Evolutionary conservation across 2,888 invertebrate genomes (phyloP), one percentile per base, ranked within the genome.

Genomic region (Drosophila prolongata): DNA sequence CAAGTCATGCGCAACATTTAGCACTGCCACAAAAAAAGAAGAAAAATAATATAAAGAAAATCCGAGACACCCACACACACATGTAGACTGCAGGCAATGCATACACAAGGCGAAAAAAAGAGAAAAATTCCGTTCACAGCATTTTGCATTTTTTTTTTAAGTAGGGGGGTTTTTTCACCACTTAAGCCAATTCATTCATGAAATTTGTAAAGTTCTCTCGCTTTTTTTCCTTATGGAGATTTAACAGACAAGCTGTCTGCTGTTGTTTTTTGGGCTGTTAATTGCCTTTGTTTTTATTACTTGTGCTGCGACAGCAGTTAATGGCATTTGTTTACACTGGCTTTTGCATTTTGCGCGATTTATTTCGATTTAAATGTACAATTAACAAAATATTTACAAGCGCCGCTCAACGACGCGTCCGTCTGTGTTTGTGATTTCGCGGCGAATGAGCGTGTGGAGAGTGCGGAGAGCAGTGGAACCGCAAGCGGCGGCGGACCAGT

Each of bases 141-240:
- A 56, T 46, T 68, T 64, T 70, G 52, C 61, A 74, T 50, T 56
- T 42, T 74, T 58, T 58, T 58, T 58, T 61, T 49, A 42, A 58
- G 66, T 59, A 40, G 42, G 37, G 40, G 35, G 42, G 55, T 58
- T 60, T 68, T 72, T 65, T 66, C 42, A 52, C 61, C 79, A 67
- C 71, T 81, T 79, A 64, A 53, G 68, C 44, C 60, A 75, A 70
- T 83, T 86, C 83, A 83, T 83, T 83, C 86, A 83, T 83, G 68
- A 85, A 83, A 61, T 59, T 68, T 66, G 49, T 53, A 14, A 34
- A 9, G 42, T 60, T 49, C 50, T 44, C 49, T 50, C 6, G n/a
- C 19, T 74, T 74, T 73, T 76, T 77, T 67, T 72, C 72, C 68
- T 83, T 67, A 59, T 68, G 78, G 72, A 69, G 68, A 72, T 50